phyloP scores from a whole-genome alignment of 2,113 vertebrate species.

The Glaucomys volans region DNA sequence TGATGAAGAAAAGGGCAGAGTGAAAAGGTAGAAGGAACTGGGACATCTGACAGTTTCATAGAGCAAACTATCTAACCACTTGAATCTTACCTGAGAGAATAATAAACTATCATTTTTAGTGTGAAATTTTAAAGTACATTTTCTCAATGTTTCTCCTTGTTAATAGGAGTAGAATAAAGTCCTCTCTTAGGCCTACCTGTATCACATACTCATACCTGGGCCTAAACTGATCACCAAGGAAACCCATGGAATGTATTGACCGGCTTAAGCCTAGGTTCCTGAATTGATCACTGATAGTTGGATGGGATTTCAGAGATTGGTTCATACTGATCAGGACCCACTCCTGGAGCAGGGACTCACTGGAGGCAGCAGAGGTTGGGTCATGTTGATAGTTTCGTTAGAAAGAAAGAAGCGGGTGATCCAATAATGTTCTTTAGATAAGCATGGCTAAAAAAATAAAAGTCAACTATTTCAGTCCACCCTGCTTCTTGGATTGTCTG shows the following conservation, averaged over 20 bases:
- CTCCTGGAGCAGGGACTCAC: background rate
- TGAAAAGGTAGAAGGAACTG: background rate
- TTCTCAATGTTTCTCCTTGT: background rate
- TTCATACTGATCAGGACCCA: background rate
- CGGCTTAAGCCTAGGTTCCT: background rate
- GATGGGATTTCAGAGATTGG: background rate
- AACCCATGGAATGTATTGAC: background rate
- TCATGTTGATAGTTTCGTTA: background rate
- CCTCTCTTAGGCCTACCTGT: background rate
- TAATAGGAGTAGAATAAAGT: background rate
- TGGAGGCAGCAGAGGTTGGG: background rate
- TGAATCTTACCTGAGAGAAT: conserved; percentile 6
- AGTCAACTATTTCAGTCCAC: background rate
- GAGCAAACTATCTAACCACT: background rate
- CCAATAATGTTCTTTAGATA: background rate
- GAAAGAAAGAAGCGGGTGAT: background rate
- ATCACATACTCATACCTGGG: background rate
- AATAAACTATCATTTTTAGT: background rate
- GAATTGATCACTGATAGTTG: background rate
- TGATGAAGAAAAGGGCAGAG: background rate
- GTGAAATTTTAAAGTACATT: background rate
- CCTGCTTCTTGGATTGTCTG: background rate
- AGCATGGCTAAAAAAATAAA: background rate
- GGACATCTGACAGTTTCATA: background rate
- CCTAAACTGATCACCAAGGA: background rate